These are phyloP conservation scores for Myotis planiceps DNA, from an alignment of 2,797 vertebrate genomes.

Conservation along the genomic window DNA sequence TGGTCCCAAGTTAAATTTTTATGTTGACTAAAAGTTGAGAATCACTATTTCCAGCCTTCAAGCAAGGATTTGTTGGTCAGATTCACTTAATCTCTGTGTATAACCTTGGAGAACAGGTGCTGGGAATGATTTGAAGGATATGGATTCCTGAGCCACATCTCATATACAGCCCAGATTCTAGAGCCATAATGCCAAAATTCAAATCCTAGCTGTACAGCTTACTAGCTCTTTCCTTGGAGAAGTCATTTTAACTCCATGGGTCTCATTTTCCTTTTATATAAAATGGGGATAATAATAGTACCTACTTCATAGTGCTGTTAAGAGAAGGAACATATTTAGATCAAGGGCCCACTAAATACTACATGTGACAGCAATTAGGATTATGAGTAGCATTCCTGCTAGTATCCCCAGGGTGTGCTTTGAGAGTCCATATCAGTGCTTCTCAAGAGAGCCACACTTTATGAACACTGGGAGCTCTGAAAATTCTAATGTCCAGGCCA, in stretches of 20 bases:
- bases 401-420: neutral
- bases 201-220: neutral
- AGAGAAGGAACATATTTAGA: neutral
- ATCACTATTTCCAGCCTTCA: neutral
- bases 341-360: neutral
- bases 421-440: neutral
- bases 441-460: neutral
- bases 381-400: neutral
- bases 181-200: neutral
- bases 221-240: neutral
- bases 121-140: neutral
- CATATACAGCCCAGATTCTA: neutral
- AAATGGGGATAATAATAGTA: neutral
- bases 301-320: neutral
- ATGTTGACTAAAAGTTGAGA: slow-evolving; percentile 23
- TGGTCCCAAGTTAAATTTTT: neutral
- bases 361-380: neutral
- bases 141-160: neutral
- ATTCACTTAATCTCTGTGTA: neutral
- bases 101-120: neutral
- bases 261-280: neutral
- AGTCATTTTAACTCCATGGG: neutral
- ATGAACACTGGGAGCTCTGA: neutral
- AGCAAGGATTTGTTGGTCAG: neutral
- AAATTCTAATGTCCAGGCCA: neutral